Evolutionary conservation across 2,888 invertebrate species (phyloP).

Genomic region (Lasioglossum lativentre): DNA sequence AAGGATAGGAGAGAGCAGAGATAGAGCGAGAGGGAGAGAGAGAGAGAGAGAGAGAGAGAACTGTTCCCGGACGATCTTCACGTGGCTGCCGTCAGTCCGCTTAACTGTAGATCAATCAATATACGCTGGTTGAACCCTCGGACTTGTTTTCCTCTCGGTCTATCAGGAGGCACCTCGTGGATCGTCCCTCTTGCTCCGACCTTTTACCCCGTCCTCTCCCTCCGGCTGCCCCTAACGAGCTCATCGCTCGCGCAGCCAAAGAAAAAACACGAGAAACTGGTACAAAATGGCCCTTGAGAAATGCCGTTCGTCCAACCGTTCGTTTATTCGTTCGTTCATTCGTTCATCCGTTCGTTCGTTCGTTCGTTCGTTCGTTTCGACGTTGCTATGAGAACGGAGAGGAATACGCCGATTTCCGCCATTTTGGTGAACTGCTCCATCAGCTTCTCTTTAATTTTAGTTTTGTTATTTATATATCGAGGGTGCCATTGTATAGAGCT

Average conservation of each 20-base stretch:
- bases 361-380: neutral
- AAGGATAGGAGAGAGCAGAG: slow-evolving; percentile 32
- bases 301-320: slow-evolving; percentile 69
- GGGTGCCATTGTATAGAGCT: too few species aligned
- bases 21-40: slow-evolving; percentile 32
- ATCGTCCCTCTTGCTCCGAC: slow-evolving; percentile 46
- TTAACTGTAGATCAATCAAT: slow-evolving; percentile 83
- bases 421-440: slow-evolving; percentile 33
- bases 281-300: slow-evolving; percentile 81
- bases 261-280: slow-evolving; percentile 80
- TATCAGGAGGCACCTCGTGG: slow-evolving; percentile 14
- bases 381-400: slow-evolving; percentile 40
- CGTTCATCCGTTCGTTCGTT: neutral
- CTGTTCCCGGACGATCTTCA: slow-evolving; percentile 68
- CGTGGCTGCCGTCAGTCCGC: slow-evolving; percentile 77
- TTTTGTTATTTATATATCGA: neutral
- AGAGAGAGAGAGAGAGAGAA: slow-evolving; percentile 29
- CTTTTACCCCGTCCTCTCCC: slow-evolving; percentile 66
- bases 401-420: slow-evolving; percentile 36
- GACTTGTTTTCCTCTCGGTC: slow-evolving; percentile 25
- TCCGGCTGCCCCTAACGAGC: slow-evolving; percentile 79
- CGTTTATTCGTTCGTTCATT: slow-evolving; percentile 39
- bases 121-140: slow-evolving; percentile 74
- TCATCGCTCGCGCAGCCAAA: slow-evolving; percentile 76
- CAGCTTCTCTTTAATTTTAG: neutral